Evolutionary conservation across 2,797 vertebrate genomes (phyloP).

Genomic region (Odontamblyopus lacepedii): DNA sequence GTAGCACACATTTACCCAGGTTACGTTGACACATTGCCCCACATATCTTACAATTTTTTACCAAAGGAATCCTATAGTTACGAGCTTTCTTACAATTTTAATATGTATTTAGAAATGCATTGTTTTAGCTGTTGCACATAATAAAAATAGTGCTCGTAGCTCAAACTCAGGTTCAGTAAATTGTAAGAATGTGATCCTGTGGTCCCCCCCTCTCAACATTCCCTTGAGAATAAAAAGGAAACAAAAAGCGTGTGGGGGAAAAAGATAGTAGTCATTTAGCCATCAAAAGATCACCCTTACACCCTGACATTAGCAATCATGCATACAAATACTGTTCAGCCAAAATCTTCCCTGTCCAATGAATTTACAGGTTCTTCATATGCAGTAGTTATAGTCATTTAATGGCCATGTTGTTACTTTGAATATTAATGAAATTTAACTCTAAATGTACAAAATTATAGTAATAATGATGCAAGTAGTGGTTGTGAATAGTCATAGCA

Average conservation of each 20-base stretch:
- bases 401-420: background rate
- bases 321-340: background rate
- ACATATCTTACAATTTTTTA: no score
- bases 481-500: background rate
- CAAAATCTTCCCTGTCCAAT: background rate
- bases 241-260: slow-evolving; percentile 29
- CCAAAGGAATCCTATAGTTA: no score
- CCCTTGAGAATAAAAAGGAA: slow-evolving; percentile 62
- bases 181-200: background rate
- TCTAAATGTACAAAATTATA: background rate
- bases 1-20: background rate
- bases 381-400: background rate
- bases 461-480: background rate
- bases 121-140: no score
- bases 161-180: background rate
- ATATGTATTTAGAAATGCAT: no score
- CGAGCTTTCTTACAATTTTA: no score
- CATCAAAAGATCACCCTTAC: slow-evolving; percentile 27
- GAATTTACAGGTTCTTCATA: background rate
- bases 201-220: slow-evolving; percentile 25
- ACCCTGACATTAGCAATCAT: slow-evolving; percentile 12
- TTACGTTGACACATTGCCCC: no score
- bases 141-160: background rate
- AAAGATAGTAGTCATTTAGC: slow-evolving; percentile 46
- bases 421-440: background rate